Conservation (phyloP, 2,888 invertebrate genomes). For the Morpho deidamia region DNA sequence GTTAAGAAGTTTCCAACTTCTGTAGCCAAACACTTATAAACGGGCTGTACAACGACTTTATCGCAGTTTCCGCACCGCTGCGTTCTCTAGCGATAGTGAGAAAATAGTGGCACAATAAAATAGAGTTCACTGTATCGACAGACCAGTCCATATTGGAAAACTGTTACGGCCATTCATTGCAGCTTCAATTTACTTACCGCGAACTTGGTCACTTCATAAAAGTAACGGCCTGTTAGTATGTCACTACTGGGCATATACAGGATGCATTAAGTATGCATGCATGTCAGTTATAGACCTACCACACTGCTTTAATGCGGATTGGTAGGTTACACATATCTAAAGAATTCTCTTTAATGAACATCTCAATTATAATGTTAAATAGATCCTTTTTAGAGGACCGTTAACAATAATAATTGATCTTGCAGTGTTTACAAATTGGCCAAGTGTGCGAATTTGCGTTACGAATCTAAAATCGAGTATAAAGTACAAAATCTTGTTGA, state of each 20-base stretch:
- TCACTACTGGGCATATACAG: too few species aligned
- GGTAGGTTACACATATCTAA: too few species aligned
- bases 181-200: conserved; percentile 19
- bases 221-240: too few species aligned
- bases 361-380: too few species aligned
- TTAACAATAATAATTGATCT: background rate
- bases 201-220: conserved; percentile 9
- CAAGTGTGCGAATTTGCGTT: conserved; percentile 8
- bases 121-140: conserved; percentile 56
- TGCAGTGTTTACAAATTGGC: background rate
- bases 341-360: too few species aligned
- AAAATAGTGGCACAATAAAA: conserved; percentile 64
- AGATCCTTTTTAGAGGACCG: too few species aligned
- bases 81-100: conserved; percentile 64
- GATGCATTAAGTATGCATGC: too few species aligned
- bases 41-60: conserved; percentile 67
- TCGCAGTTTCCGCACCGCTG: conserved; percentile 70
- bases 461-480: background rate
- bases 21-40: conserved; percentile 32
- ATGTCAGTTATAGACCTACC: too few species aligned
- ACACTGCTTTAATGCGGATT: too few species aligned
- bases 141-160: conserved; percentile 66
- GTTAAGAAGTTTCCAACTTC: conserved; percentile 5
- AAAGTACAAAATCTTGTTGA: conserved; percentile 4
- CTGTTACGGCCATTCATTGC: conserved; percentile 70